Percentiles rank a stretch among this genome's conserved stretches.
These are phyloP conservation scores for Pterostichus niger DNA, from an alignment of 2,888 invertebrate genomes.

Conservation along the genomic window DNA sequence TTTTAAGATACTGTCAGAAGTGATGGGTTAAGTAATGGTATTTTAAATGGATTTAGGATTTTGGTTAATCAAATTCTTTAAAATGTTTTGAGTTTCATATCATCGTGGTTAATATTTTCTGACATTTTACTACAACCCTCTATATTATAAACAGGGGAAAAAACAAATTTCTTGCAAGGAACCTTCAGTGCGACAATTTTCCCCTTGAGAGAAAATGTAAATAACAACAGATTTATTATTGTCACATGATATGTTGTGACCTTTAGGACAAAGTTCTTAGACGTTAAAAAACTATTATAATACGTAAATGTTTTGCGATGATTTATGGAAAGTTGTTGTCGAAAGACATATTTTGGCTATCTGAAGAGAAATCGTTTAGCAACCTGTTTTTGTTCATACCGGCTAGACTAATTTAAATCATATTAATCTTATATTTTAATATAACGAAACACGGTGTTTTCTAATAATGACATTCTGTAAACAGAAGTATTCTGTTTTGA, in stretches of 20 bases:
- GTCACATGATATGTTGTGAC: constrained; percentile 40
- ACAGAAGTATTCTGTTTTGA: too few relatives aligned
- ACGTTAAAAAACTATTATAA: constrained; percentile 36
- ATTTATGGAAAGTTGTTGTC: constrained; percentile 13
- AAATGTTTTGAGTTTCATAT: constrained; percentile 34
- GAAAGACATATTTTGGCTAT: background rate
- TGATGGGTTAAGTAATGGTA: constrained; percentile 48
- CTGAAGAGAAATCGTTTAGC: background rate
- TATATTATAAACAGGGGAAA: constrained; percentile 24
- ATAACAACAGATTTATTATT: constrained; percentile 50
- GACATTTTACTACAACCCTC: constrained; percentile 26
- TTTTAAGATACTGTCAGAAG: constrained; percentile 38
- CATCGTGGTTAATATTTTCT: constrained; percentile 39
- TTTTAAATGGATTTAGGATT: constrained; percentile 47
- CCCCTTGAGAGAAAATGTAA: constrained; percentile 38
- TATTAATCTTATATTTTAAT: too few relatives aligned
- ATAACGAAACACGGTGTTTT: too few relatives aligned
- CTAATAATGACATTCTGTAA: too few relatives aligned
- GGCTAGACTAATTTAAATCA: too few relatives aligned
- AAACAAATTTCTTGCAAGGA: background rate
- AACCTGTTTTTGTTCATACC: too few relatives aligned
- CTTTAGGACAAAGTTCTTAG: constrained; percentile 18
- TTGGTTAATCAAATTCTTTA: constrained; percentile 31
- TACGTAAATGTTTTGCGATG: constrained; percentile 7
- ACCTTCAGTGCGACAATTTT: constrained; percentile 41